A percentile compares a stretch with the other conserved stretches of the same genome.
Conservation (phyloP, 2,888 invertebrate species). For the Pollenia griseotomentosa region DNA sequence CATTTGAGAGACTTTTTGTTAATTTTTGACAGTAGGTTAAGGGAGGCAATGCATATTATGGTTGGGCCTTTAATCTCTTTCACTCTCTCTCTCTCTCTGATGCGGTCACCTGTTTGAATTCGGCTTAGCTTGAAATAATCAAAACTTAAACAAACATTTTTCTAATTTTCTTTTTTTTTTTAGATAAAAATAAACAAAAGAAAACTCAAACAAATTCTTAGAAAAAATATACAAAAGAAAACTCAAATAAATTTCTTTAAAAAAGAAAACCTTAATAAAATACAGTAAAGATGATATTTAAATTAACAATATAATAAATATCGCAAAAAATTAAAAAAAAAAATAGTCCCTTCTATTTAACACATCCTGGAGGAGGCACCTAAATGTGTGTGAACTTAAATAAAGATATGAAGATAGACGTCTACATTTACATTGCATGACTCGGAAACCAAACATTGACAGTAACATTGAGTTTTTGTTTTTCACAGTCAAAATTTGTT, state of each 20-base stretch:
- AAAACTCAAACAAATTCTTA: neutral
- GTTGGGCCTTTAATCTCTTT: too few species aligned
- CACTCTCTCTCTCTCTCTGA: too few species aligned
- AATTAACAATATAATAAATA: conserved; percentile 15
- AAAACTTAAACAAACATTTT: conserved; percentile 4
- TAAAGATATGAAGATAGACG: conserved; percentile 14
- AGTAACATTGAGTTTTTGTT: neutral
- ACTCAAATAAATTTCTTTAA: conserved; percentile 27
- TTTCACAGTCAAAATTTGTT: conserved; percentile 13
- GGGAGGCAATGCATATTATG: too few species aligned
- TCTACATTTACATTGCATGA: conserved; percentile 21
- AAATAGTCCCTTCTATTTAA: neutral
- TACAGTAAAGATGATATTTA: conserved; percentile 29
- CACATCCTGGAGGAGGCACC: neutral
- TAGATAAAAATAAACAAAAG: too few species aligned
- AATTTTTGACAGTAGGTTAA: too few species aligned
- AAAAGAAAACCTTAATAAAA: conserved; percentile 12
- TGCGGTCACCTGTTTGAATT: too few species aligned
- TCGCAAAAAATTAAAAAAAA: neutral
- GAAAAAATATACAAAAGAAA: conserved; percentile 13
- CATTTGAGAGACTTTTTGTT: too few species aligned
- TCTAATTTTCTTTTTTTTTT: too few species aligned
- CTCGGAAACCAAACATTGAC: neutral
- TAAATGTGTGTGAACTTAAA: neutral
- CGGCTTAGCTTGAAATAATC: neutral